phyloP scores from a whole-genome alignment of 2,888 invertebrate genomes.

The Morpho deidamia region DNA sequence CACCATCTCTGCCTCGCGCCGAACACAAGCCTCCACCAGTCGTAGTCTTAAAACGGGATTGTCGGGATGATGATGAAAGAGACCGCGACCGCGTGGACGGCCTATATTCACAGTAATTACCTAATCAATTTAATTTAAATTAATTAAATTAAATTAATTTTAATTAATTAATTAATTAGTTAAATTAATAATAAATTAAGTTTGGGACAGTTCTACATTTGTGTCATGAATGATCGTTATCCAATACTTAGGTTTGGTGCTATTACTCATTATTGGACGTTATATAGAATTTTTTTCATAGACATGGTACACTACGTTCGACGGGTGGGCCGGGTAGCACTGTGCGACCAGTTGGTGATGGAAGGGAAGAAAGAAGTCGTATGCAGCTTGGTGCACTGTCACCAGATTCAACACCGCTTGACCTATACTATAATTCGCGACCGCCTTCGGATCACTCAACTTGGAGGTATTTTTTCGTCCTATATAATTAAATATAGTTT shows the following conservation, averaged over 20 bases:
- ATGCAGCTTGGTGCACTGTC: slow-evolving; percentile 84
- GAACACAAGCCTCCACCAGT: slow-evolving; percentile 94
- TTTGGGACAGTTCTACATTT: too few species aligned
- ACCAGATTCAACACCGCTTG: slow-evolving; percentile 82
- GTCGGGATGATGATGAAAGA: slow-evolving; percentile 88
- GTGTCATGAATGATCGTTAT: too few species aligned
- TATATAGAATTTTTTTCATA: slow-evolving; percentile 27
- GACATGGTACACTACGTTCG: slow-evolving; percentile 68
- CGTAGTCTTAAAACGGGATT: slow-evolving; percentile 92
- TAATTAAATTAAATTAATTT: too few species aligned
- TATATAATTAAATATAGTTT: too few species aligned
- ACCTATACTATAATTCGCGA: slow-evolving; percentile 90
- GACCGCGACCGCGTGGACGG: slow-evolving; percentile 70
- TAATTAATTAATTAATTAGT: too few species aligned
- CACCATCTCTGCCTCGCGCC: slow-evolving; percentile 80
- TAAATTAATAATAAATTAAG: too few species aligned
- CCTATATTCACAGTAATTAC: slow-evolving; percentile 65
- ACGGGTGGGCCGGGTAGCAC: slow-evolving; percentile 66
- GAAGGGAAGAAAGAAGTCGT: slow-evolving; percentile 88
- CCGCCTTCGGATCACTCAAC: slow-evolving; percentile 80
- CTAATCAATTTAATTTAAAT: not conserved
- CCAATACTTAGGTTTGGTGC: too few species aligned
- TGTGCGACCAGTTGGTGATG: slow-evolving; percentile 84
- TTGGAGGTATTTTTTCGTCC: slow-evolving; percentile 59
- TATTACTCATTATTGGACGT: too few species aligned